Base-by-base conservation (phyloP, 2,888 invertebrate species). In the Malthinus seriepunctatus region DNA sequence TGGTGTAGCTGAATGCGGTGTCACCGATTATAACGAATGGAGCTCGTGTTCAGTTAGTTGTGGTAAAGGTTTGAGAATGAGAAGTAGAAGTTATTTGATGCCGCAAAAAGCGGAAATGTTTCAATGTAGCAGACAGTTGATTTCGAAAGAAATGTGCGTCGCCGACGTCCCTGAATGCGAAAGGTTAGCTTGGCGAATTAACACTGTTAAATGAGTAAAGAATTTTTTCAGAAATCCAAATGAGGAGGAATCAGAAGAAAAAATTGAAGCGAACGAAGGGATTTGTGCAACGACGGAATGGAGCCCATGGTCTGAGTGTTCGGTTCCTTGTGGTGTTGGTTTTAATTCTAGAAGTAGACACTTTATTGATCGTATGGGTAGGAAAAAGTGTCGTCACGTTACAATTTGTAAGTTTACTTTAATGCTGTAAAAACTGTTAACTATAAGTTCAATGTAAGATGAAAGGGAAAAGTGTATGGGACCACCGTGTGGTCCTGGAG, bases 81-180 rank as follows among this genome's bases (percentile, higher is more conserved):
- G 94, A 68, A 87, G 85, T 56, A 84, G 95, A 56, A 78, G 82
- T 63, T 95, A 92, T 79, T 76, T 81, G 63, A 78, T 86, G 77
- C 86, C 88, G 44, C 84, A 88, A 70, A 87, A 88, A 73, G 95
- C 95, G 5, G 80, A 80, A 65, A 86, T 86, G 85, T 81, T 86
- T 70, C 78, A 84, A 65, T 89, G 90, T 75, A 82, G 85, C 68
- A 79, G 90, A 32, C 90, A 95, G 78, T 80, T 97, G 71, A 83
- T 91, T 44, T 86, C 89, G 54, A 94, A 93, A 78, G 95, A 96
- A 82, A 92, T 94, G 90, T 97, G 96, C 75, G 90, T 90, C 35
- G 91, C 93, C 4, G 79, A 80, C 10, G 77, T 88, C 32, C 80
- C 91, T 0, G 90, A 91, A 77, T 93, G 92, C 80, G 83, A 83